These are phyloP conservation scores for Macrobrachium rosenbergii DNA, from an alignment of 1,140 invertebrate genomes.

Conservation along the genomic window DNA sequence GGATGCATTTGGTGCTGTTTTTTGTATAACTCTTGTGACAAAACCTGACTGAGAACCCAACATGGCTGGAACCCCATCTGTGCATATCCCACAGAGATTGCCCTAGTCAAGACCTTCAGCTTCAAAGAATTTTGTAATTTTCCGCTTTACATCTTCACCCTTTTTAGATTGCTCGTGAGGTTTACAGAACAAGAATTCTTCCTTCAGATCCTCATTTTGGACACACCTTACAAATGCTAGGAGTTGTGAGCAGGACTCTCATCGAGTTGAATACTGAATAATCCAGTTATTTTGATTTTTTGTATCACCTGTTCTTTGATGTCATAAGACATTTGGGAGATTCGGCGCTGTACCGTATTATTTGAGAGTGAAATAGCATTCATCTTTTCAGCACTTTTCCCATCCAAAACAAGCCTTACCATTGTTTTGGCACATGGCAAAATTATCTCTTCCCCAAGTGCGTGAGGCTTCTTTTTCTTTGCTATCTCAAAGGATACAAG, in stretches of 20 bases:
- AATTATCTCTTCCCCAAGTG: slow-evolving; percentile 44
- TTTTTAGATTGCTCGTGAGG: slow-evolving; percentile 4
- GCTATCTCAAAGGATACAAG: slow-evolving; percentile 45
- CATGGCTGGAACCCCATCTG: slow-evolving; percentile 70
- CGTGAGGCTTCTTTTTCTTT: slow-evolving; percentile 51
- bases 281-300: slow-evolving; percentile 37
- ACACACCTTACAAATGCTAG: neutral
- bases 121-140: slow-evolving; percentile 64
- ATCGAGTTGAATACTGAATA: slow-evolving; percentile 43
- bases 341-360: slow-evolving; percentile 34
- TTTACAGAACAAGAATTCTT: slow-evolving; percentile 8
- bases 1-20: slow-evolving; percentile 66
- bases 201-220: slow-evolving; percentile 14
- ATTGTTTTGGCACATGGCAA: slow-evolving; percentile 46
- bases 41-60: slow-evolving; percentile 68
- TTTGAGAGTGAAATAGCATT: slow-evolving; percentile 38
- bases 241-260: slow-evolving; percentile 17
- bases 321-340: slow-evolving; percentile 20
- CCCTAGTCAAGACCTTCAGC: slow-evolving; percentile 66
- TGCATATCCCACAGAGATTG: slow-evolving; percentile 69
- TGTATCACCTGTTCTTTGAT: slow-evolving; percentile 51
- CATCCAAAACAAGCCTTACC: too few species aligned
- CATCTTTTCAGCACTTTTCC: slow-evolving; percentile 41
- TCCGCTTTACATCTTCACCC: slow-evolving; percentile 8
- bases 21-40: slow-evolving; percentile 67